Percentiles rank a stretch among this genome's conserved stretches.
phyloP scores from a whole-genome alignment of 1,140 invertebrate genomes.

The Sarcophaga peregrina region DNA sequence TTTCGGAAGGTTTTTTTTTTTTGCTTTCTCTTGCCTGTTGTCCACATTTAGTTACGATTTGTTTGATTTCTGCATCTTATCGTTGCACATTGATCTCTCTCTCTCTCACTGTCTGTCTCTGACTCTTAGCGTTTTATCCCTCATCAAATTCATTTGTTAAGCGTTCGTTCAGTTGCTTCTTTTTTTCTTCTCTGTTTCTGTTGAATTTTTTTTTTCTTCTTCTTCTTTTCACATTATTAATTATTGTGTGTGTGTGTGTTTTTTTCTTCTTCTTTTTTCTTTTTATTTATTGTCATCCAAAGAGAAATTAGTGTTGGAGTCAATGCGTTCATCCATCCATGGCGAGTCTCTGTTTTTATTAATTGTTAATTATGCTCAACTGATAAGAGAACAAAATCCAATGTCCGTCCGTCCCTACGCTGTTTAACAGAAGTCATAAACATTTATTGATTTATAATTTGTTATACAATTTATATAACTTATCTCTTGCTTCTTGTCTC shows the following conservation, averaged over 20 bases:
- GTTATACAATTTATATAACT: background rate
- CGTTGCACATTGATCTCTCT: background rate
- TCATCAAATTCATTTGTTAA: conserved; percentile 16
- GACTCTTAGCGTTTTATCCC: background rate
- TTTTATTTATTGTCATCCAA: conserved; percentile 8
- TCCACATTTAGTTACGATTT: conserved; percentile 30
- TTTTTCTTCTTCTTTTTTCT: too few relatives aligned
- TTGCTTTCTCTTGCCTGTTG: background rate
- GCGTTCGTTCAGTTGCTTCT: background rate
- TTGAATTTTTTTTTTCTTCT: background rate
- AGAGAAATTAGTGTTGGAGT: conserved; percentile 1
- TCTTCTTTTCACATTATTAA: too few relatives aligned
- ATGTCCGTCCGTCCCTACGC: too few relatives aligned
- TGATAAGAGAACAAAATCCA: background rate
- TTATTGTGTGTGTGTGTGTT: too few relatives aligned
- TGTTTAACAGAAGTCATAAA: background rate
- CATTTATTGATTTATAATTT: conserved; percentile 16
- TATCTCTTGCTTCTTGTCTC: too few relatives aligned
- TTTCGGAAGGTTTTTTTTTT: background rate
- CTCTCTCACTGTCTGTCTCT: too few relatives aligned
- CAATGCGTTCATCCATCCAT: background rate
- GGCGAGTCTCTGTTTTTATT: conserved; percentile 5
- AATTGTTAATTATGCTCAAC: conserved; percentile 3
- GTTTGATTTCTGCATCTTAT: conserved; percentile 30
- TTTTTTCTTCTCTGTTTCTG: background rate